A percentile compares a stretch with the other conserved stretches of the same genome.
Conservation (phyloP, 1,140 invertebrate species). For the Sesamia nonagrioides region DNA sequence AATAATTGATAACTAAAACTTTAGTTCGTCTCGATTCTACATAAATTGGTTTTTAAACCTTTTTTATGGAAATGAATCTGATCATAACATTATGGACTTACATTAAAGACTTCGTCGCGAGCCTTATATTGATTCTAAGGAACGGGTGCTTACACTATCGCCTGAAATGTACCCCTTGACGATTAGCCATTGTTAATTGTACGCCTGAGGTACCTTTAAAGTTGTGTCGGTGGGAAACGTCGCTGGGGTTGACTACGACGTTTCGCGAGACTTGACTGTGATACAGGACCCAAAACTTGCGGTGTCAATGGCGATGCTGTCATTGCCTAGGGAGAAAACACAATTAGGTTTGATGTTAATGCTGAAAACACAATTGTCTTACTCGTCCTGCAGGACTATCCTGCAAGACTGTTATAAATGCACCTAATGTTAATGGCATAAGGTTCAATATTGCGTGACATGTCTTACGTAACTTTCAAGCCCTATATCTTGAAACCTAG, state of each 20-base stretch:
- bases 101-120: neutral
- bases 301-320: constrained; percentile 82
- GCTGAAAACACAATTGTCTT: neutral
- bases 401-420: too few relatives aligned
- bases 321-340: constrained; percentile 73
- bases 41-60: neutral
- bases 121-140: neutral
- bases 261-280: constrained; percentile 84
- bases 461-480: too few relatives aligned
- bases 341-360: neutral
- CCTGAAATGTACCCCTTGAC: neutral
- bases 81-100: neutral
- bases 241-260: constrained; percentile 83
- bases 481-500: too few relatives aligned
- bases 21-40: neutral
- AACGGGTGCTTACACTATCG: constrained; percentile 20
- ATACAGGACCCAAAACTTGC: constrained; percentile 83
- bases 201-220: constrained; percentile 62
- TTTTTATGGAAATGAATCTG: neutral
- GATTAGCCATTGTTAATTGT: constrained; percentile 45
- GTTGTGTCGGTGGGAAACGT: constrained; percentile 79
- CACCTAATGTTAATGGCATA: too few relatives aligned
- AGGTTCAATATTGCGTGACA: too few relatives aligned
- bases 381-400: neutral
- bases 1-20: constrained; percentile 10